phyloP scores from a whole-genome alignment of 2,888 invertebrate species.

The Microplitis deprimator region DNA sequence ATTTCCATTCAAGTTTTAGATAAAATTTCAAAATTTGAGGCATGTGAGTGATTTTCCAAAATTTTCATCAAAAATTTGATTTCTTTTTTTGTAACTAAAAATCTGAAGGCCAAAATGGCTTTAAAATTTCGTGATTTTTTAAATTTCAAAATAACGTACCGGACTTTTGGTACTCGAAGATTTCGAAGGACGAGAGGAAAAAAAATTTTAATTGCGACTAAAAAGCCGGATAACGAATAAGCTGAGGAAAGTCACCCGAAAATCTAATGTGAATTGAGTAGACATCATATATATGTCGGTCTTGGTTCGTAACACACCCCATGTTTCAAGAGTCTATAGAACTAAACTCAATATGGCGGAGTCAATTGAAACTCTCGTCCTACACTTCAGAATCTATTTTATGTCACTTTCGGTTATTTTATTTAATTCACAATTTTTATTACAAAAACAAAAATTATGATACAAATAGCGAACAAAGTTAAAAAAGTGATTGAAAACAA shows the following conservation, averaged over 20 bases:
- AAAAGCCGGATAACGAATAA: neutral
- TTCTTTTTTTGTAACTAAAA: too few species aligned
- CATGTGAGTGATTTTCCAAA: too few species aligned
- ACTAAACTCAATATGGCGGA: conserved; percentile 70
- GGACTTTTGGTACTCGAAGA: too few species aligned
- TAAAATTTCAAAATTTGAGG: too few species aligned
- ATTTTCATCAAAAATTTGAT: too few species aligned
- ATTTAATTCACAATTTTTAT: neutral
- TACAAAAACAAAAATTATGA: neutral
- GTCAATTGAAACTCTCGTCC: conserved; percentile 66
- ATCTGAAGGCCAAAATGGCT: too few species aligned
- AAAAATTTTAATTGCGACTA: too few species aligned
- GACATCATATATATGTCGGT: conserved; percentile 53
- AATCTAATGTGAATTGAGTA: conserved; percentile 14
- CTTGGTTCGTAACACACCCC: conserved; percentile 58
- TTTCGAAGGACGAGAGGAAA: too few species aligned
- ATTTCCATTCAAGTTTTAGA: too few species aligned
- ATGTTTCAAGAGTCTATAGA: conserved; percentile 67
- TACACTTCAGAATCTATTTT: conserved; percentile 48
- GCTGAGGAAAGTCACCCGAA: conserved; percentile 34
- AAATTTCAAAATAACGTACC: too few species aligned
- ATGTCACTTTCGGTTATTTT: neutral
- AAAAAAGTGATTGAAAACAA: neutral
- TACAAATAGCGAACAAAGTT: neutral
- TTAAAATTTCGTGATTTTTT: too few species aligned